Evolutionary conservation across 2,113 vertebrate species (phyloP), one percentile per base, ranked within the genome.

Genomic region (Sinocyclocheilus anshuiensis): DNA sequence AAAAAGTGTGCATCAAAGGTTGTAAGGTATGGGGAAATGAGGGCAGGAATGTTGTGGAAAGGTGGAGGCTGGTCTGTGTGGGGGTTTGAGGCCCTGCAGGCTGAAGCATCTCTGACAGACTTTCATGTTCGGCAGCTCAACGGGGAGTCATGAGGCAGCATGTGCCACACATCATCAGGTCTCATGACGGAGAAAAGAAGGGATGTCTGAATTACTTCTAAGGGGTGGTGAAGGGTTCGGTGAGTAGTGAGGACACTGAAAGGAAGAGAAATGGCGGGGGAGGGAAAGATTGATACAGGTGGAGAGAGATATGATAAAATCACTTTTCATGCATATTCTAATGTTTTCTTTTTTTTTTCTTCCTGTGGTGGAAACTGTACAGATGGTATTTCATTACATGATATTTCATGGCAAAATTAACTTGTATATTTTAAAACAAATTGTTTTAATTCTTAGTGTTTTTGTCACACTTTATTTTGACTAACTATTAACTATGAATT

Each of bases 101-200:
- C 65, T 74, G 65, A 42, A 84, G 57, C 59, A 22, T 89, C 69
- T 39, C 39, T 84, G 36, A 71, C n/a, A 78, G 50, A 15, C 50
- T n/a, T 42, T 84, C 22, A 72, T 63, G 83, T 63, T 83, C 12
- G 11, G 71, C 33, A 39, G 63, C 74, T 65, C 61, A 53, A 26
- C 13, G 29, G 45, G 78, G 11, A 63, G 77, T 86, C 88, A 87
- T 85, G 88, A 65, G 82, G 50, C 22, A 78, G 55, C 72, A 63
- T 82, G 71, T 39, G 74, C 50, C 74, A 83, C 33, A 39, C 33
- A 72, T 55, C 83, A 53, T 29, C 74, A 33, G 18, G n/a, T 84
- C 61, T 87, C 42, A 65, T 89, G 82, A 87, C 36, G 10, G 42
- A 72, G 59, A 48, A 61, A 15, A 76, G 61, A 71, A 84, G 22